Evolutionary conservation across 2,113 vertebrate species (phyloP).

Genomic region (Scomber colias): DNA sequence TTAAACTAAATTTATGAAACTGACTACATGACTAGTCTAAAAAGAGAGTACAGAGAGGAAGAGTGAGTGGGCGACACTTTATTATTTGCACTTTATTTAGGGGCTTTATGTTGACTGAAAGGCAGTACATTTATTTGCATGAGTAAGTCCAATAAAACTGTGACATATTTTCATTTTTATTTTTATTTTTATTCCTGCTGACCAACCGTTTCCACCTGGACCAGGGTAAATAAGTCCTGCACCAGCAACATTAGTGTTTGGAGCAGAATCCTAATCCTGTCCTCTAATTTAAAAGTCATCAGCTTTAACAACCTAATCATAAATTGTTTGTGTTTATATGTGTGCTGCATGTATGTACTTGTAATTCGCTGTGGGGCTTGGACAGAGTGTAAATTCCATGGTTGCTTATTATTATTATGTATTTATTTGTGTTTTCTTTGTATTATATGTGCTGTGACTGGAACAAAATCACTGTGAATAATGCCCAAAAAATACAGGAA

Average conservation of each 20-base stretch:
- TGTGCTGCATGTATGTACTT: not conserved
- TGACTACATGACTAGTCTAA: not conserved
- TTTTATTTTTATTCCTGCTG: slow-evolving; percentile 1
- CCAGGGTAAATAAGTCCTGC: not conserved
- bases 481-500: not conserved
- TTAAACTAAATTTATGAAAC: slow-evolving; percentile 30
- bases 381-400: slow-evolving; percentile 2
- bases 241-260: slow-evolving; percentile 7
- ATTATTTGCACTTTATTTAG: slow-evolving; percentile 24
- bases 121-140: not conserved
- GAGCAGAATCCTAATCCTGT: not conserved
- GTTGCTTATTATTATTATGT: too few relatives aligned
- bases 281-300: not conserved
- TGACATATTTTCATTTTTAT: not conserved
- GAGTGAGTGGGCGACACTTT: slow-evolving; percentile 26
- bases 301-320: slow-evolving; percentile 3
- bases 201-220: not conserved
- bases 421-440: not conserved
- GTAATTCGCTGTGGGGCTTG: not conserved
- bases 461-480: not conserved
- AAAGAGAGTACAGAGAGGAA: slow-evolving; percentile 12
- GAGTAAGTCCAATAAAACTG: not conserved
- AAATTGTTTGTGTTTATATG: not conserved
- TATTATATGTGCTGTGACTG: not conserved
- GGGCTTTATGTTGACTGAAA: not conserved